These are phyloP conservation scores for Pocillopora damicornis DNA, from an alignment of 64 coral and sea anemone species.

Conservation along the genomic window DNA sequence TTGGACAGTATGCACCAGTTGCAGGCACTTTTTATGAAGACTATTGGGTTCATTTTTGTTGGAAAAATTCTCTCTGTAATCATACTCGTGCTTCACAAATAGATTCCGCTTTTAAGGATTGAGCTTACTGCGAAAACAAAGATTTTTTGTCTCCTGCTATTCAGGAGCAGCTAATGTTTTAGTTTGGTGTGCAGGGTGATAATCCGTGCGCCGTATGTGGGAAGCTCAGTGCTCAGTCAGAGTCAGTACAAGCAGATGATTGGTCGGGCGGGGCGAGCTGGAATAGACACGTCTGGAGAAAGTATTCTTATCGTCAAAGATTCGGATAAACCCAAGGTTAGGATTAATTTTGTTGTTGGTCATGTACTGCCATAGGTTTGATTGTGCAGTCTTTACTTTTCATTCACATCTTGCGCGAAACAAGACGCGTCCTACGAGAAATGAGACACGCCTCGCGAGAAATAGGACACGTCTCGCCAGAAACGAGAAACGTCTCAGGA, in stretches of 20 bases:
- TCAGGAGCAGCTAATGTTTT: background rate
- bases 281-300: conserved; percentile 95
- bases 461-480: too few relatives aligned
- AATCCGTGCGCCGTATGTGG: conserved; percentile 91
- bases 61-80: too few relatives aligned
- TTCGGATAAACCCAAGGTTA: conserved; percentile 77
- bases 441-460: too few relatives aligned
- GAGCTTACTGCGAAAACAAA: too few relatives aligned
- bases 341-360: too few relatives aligned
- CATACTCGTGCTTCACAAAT: too few relatives aligned
- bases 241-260: conserved; percentile 99
- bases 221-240: conserved; percentile 52
- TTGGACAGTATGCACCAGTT: too few relatives aligned
- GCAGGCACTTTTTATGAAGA: too few relatives aligned
- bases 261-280: conserved; percentile 92
- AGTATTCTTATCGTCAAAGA: conserved; percentile 88
- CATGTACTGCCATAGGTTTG: background rate
- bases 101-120: too few relatives aligned
- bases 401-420: background rate
- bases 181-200: conserved; percentile 64
- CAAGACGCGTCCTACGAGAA: background rate
- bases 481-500: background rate
- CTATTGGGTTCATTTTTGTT: too few relatives aligned
- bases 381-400: background rate
- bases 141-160: background rate